phyloP scores from a whole-genome alignment of 2,888 invertebrate species.

The Drosophila yooni region DNA sequence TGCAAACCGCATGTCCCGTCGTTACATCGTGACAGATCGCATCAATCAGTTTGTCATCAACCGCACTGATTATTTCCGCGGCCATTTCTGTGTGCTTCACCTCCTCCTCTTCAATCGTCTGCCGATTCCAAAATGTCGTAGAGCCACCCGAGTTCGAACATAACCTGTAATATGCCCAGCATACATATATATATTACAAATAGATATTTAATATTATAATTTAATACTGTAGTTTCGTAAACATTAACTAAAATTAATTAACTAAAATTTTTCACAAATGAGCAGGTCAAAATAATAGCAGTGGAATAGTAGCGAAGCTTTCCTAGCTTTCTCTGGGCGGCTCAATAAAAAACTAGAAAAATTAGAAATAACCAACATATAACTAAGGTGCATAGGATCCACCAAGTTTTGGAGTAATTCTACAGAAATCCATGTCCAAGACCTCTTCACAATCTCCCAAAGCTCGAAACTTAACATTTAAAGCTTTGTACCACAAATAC shows the following conservation, averaged over 20 bases:
- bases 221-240: not conserved
- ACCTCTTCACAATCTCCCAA: no score
- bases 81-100: constrained; percentile 81
- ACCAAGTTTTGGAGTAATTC: not conserved
- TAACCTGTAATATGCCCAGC: constrained; percentile 85
- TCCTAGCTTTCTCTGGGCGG: no score
- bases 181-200: not conserved
- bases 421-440: not conserved
- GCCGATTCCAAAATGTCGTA: constrained; percentile 85
- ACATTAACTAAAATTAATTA: not conserved
- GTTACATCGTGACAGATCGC: constrained; percentile 94
- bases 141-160: constrained; percentile 89
- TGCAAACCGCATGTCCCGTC: constrained; percentile 94
- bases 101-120: constrained; percentile 49
- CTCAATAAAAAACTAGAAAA: no score
- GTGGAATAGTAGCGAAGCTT: no score
- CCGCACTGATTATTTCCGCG: constrained; percentile 89
- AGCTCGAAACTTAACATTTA: no score
- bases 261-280: no score
- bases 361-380: not conserved
- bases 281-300: no score
- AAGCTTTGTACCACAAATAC: no score
- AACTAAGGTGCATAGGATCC: not conserved
- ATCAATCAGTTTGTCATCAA: constrained; percentile 93
- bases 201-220: not conserved